These are phyloP conservation scores for Scaptomyza hsui DNA, from an alignment of 1,140 invertebrate genomes.

Conservation along the genomic window DNA sequence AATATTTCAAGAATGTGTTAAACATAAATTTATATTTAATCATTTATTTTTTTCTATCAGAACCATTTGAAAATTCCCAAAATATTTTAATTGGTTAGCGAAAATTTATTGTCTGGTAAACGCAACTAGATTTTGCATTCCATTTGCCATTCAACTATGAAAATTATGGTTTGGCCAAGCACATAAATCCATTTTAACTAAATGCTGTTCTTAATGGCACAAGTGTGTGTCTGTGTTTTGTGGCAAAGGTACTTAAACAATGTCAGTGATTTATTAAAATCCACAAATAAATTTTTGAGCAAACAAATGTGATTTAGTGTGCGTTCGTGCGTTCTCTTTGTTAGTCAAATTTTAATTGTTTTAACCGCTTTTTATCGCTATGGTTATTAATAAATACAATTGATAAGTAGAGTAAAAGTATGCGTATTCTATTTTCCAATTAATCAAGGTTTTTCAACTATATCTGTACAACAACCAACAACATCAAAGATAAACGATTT, in stretches of 20 bases:
- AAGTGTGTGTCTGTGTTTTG: background rate
- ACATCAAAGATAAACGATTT: slow-evolving; percentile 9
- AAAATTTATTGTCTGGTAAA: slow-evolving; percentile 1
- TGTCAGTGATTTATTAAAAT: background rate
- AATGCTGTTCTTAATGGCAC: background rate
- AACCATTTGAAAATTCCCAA: no score
- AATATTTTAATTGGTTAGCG: background rate
- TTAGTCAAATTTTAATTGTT: slow-evolving; percentile 5
- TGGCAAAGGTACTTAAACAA: background rate
- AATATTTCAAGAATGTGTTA: no score
- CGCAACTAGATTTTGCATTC: background rate
- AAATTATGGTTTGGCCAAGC: background rate
- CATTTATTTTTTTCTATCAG: background rate
- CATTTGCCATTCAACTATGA: slow-evolving; percentile 6
- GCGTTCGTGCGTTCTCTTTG: background rate
- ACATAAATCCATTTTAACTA: background rate
- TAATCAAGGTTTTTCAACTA: slow-evolving; percentile 49
- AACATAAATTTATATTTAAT: no score
- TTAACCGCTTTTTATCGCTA: slow-evolving; percentile 33
- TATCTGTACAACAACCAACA: slow-evolving; percentile 10
- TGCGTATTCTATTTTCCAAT: slow-evolving; percentile 51
- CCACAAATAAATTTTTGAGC: background rate
- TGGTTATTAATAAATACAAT: slow-evolving; percentile 26
- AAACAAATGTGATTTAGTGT: slow-evolving; percentile 1
- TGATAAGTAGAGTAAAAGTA: slow-evolving; percentile 25